Evolutionary conservation across 2,113 vertebrate species (phyloP).

Genomic region (Thinocorus orbignyianus): DNA sequence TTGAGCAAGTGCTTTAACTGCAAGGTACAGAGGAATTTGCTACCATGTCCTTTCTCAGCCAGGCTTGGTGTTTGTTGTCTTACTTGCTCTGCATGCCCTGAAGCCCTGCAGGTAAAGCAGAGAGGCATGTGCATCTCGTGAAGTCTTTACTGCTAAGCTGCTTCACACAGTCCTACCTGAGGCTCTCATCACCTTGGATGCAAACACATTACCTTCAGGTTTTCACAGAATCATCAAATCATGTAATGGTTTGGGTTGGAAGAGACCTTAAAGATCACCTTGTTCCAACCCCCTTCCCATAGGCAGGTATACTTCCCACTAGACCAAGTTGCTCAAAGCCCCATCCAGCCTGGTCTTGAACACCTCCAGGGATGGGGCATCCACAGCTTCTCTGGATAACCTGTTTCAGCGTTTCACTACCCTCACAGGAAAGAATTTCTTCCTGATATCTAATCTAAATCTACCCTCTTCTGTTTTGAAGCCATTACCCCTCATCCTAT

Average conservation of each 20-base stretch:
- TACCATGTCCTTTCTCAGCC: neutral
- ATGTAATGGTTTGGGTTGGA: neutral
- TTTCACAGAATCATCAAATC: neutral
- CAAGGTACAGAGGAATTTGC: neutral
- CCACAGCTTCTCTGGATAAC: neutral
- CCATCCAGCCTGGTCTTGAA: neutral
- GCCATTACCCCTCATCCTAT: neutral
- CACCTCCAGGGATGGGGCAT: neutral
- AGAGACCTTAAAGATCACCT: neutral
- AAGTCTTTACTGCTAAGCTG: neutral
- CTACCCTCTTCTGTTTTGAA: neutral
- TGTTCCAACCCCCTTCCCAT: neutral
- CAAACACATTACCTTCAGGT: neutral
- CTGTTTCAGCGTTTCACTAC: neutral
- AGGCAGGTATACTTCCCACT: neutral
- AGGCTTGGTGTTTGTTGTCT: neutral
- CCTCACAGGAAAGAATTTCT: neutral
- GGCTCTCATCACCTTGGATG: neutral
- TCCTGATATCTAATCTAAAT: neutral
- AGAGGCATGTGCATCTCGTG: rapidly evolving
- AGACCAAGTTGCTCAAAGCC: neutral
- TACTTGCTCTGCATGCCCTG: neutral
- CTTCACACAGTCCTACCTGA: neutral
- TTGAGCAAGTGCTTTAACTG: neutral
- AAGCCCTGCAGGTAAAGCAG: neutral